phyloP scores from a whole-genome alignment of 2,113 vertebrate species.

The Axis porcinus region DNA sequence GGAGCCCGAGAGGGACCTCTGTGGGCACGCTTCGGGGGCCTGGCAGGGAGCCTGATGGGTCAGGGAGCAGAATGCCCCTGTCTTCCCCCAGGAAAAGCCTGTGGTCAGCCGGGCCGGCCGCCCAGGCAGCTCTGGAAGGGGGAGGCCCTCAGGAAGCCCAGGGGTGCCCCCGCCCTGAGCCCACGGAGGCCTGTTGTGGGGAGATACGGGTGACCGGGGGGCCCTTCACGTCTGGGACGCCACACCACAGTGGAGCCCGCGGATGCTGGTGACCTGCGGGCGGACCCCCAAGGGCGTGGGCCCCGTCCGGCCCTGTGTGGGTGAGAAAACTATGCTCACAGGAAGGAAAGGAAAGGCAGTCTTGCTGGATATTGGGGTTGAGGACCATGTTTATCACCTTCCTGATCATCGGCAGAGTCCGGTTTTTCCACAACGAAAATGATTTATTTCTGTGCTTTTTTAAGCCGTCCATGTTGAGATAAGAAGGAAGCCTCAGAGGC shows the following conservation, averaged over 20 bases:
- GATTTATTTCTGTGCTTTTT: not conserved
- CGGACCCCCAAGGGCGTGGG: not conserved
- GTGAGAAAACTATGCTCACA: not conserved
- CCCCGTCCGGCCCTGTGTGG: not conserved
- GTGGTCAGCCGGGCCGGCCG: not conserved
- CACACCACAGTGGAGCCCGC: accelerated
- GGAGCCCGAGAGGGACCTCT: not conserved
- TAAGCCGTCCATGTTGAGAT: not conserved
- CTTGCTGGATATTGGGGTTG: not conserved
- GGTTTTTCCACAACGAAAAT: not conserved
- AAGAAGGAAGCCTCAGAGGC: not conserved
- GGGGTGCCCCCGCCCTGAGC: accelerated
- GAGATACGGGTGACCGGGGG: not conserved
- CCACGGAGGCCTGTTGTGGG: not conserved
- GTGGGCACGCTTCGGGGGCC: accelerated
- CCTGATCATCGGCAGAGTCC: not conserved
- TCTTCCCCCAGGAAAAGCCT: not conserved
- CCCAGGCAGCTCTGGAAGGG: not conserved
- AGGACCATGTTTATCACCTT: not conserved
- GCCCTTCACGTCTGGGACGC: not conserved
- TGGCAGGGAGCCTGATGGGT: not conserved
- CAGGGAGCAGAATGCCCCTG: not conserved
- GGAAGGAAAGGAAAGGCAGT: not conserved
- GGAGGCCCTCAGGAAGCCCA: not conserved
- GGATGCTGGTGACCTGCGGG: accelerated